Evolutionary conservation across 1,140 invertebrate species (phyloP).

Genomic region (Drosophila suzukii): DNA sequence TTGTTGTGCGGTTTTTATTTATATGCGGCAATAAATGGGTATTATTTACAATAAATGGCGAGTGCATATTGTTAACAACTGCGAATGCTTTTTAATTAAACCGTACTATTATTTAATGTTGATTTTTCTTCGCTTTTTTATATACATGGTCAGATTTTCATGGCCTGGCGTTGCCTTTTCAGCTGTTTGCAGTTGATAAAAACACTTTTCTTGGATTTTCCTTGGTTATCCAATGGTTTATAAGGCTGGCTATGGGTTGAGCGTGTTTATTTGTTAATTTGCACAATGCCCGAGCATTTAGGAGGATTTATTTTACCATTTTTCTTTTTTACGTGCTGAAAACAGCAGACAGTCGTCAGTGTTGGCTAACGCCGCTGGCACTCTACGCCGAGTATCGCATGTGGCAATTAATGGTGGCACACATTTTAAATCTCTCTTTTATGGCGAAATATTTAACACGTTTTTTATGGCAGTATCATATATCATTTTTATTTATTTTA

Average conservation of each 20-base stretch:
- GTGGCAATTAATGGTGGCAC: slow-evolving; percentile 10
- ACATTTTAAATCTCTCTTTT: not conserved
- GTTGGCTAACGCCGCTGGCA: slow-evolving; percentile 29
- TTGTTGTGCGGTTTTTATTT: slow-evolving; percentile 46
- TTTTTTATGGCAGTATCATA: not conserved
- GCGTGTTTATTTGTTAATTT: slow-evolving; percentile 13
- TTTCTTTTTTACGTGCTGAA: slow-evolving; percentile 52
- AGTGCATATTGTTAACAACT: slow-evolving; percentile 16
- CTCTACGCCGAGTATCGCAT: slow-evolving; percentile 33
- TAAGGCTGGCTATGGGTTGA: not conserved
- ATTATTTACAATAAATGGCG: slow-evolving; percentile 45
- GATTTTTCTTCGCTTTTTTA: slow-evolving; percentile 19
- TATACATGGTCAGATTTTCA: slow-evolving; percentile 25
- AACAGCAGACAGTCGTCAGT: slow-evolving; percentile 45
- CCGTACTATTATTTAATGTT: slow-evolving; percentile 39
- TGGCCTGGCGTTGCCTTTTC: slow-evolving; percentile 9
- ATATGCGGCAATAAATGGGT: slow-evolving; percentile 34
- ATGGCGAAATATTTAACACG: not conserved
- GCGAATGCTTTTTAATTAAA: slow-evolving; percentile 10
- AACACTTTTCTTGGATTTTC: not conserved
- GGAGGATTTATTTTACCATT: slow-evolving; percentile 50
- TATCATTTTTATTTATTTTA: not conserved
- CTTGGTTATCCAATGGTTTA: slow-evolving; percentile 17
- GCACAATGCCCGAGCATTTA: slow-evolving; percentile 2
- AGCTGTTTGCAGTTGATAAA: not conserved